These are phyloP conservation scores for Thalassaphorura encarpata DNA, from an alignment of 1,140 invertebrate species.

Conservation along the genomic window DNA sequence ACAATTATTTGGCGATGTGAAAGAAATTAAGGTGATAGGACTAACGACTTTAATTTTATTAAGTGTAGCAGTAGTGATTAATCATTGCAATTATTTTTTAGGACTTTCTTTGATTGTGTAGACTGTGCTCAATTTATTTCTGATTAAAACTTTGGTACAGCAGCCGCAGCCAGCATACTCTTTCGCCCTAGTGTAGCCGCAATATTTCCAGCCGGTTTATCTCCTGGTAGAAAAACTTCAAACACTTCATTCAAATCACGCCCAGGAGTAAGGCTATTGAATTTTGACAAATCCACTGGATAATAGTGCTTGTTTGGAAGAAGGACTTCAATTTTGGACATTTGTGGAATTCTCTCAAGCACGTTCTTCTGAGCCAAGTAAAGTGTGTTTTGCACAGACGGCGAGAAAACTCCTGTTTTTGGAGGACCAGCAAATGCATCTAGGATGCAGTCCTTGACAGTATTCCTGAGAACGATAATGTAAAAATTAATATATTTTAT, in stretches of 20 bases:
- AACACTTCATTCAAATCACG: constrained; percentile 47
- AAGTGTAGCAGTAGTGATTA: no score
- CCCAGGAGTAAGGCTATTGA: constrained; percentile 46
- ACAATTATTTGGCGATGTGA: no score
- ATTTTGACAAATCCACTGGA: constrained; percentile 58
- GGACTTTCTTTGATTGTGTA: no score
- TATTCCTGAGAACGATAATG: constrained; percentile 37
- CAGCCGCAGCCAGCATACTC: constrained; percentile 6
- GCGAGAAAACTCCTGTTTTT: constrained; percentile 46
- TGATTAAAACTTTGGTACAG: no score
- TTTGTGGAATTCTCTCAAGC: constrained; percentile 53
- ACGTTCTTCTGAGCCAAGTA: constrained; percentile 56
- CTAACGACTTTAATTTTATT: no score
- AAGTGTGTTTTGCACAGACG: constrained; percentile 63
- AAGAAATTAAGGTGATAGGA: no score
- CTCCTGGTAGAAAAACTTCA: constrained; percentile 59
- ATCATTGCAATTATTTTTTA: no score
- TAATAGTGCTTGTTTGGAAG: constrained; percentile 73
- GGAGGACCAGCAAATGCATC: constrained; percentile 55
- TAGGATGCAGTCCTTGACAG: constrained; percentile 55
- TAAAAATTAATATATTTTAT: no score
- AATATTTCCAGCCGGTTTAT: constrained; percentile 65
- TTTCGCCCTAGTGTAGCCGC: constrained; percentile 54
- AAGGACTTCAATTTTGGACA: constrained; percentile 55
- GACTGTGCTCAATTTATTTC: no score